Percentiles rank a stretch among this genome's conserved stretches.
These are phyloP conservation scores for Pediacus dermestoides DNA, from an alignment of 2,888 invertebrate genomes.

Conservation along the genomic window DNA sequence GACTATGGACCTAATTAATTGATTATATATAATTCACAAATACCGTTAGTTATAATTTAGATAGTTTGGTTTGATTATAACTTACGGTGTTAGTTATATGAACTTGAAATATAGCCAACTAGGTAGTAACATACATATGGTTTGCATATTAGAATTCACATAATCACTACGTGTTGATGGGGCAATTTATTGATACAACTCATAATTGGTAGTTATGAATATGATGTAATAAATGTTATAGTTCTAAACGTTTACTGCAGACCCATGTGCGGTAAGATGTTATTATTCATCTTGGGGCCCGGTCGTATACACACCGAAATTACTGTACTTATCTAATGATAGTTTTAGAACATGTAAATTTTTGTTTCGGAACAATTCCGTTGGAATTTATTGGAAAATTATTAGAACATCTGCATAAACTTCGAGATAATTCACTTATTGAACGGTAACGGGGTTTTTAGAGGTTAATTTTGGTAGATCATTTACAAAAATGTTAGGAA, in stretches of 20 bases:
- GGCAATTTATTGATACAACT: constrained; percentile 8
- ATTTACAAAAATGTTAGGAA: too few species aligned
- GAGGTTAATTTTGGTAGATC: too few species aligned
- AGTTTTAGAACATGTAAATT: too few species aligned
- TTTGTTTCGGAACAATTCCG: too few species aligned
- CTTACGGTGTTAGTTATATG: constrained; percentile 8
- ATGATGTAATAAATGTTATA: constrained; percentile 2
- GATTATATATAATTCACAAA: constrained; percentile 22
- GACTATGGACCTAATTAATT: constrained; percentile 28
- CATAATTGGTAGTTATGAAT: neutral
- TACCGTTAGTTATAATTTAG: constrained; percentile 20
- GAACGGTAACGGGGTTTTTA: too few species aligned
- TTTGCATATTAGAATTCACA: constrained; percentile 6
- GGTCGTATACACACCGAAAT: too few species aligned
- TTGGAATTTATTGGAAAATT: too few species aligned
- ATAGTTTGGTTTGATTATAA: constrained; percentile 14
- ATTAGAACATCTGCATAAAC: too few species aligned
- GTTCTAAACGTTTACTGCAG: neutral
- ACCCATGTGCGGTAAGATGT: too few species aligned
- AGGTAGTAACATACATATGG: constrained; percentile 14
- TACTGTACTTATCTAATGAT: too few species aligned
- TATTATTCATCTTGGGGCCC: too few species aligned
- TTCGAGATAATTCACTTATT: too few species aligned
- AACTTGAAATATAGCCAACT: constrained; percentile 7
- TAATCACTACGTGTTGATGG: constrained; percentile 23